Percentiles rank a stretch among this genome's conserved stretches.
Conservation (phyloP, 2,797 vertebrate species). For the Enteromius treurensis region DNA sequence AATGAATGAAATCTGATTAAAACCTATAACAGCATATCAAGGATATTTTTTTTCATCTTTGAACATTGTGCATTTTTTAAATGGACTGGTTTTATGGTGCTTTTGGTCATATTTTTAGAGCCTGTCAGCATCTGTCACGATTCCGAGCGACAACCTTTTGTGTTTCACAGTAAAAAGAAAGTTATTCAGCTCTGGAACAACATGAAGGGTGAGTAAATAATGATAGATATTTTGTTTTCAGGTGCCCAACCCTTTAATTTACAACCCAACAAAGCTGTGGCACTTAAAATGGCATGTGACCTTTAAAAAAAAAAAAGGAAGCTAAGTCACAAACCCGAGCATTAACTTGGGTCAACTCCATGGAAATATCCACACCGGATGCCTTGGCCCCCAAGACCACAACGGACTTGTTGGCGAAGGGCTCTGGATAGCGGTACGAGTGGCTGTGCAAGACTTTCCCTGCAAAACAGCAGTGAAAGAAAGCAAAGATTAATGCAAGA, state of each 20-base stretch:
- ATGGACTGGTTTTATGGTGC: not conserved
- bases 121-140: not conserved
- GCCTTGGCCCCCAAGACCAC: constrained; percentile 79
- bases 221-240: not conserved
- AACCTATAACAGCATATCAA: not conserved
- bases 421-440: constrained; percentile 72
- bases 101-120: not conserved
- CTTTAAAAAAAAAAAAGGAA: not conserved
- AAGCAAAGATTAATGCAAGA: constrained; percentile 14
- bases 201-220: not conserved
- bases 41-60: too few relatives aligned
- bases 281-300: not conserved
- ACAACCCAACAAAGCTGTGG: not conserved
- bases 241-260: not conserved
- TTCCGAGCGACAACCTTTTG: not conserved
- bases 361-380: constrained; percentile 82
- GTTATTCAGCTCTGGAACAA: not conserved
- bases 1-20: not conserved
- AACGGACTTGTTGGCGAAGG: constrained; percentile 72
- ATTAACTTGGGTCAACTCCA: constrained; percentile 71
- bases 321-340: constrained; percentile 62
- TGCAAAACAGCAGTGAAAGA: constrained; percentile 42
- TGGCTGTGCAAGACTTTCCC: constrained; percentile 81
- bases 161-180: not conserved
- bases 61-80: not conserved